These are phyloP conservation scores for Anoplophora glabripennis DNA, from an alignment of 1,140 invertebrate species.

Conservation along the genomic window DNA sequence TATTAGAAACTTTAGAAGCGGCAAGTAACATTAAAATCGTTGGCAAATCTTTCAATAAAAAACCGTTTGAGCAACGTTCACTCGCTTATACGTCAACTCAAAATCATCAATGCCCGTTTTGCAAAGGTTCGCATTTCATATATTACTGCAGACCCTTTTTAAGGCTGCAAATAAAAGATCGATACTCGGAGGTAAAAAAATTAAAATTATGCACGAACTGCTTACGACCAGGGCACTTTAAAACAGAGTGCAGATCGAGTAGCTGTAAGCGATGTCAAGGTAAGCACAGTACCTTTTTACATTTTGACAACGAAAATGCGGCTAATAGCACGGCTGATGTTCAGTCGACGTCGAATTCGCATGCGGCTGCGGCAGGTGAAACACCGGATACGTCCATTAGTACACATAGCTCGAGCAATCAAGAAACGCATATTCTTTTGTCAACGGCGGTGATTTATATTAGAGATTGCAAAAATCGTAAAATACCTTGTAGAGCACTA, in stretches of 20 bases:
- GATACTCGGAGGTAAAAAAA: slow-evolving; percentile 8
- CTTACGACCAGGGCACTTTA: background rate
- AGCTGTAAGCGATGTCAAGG: slow-evolving; percentile 3
- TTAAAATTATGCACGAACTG: slow-evolving; percentile 12
- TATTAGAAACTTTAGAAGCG: slow-evolving; percentile 13
- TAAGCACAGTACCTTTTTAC: slow-evolving; percentile 13
- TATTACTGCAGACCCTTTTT: slow-evolving; percentile 15
- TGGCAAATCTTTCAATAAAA: background rate
- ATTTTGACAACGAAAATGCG: background rate
- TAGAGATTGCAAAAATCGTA: too few relatives aligned
- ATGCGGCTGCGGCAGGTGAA: too few relatives aligned
- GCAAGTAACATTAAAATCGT: background rate
- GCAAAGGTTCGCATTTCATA: slow-evolving; percentile 17
- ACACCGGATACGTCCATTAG: too few relatives aligned
- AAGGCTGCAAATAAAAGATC: slow-evolving; percentile 1
- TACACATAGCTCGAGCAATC: too few relatives aligned
- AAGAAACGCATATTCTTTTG: too few relatives aligned
- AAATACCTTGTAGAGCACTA: too few relatives aligned
- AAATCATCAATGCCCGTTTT: slow-evolving; percentile 10
- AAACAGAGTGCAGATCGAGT: background rate
- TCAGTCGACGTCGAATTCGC: too few relatives aligned
- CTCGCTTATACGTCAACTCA: background rate
- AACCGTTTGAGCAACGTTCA: slow-evolving; percentile 4
- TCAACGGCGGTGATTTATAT: too few relatives aligned
- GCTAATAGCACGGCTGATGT: too few relatives aligned